phyloP scores from a whole-genome alignment of 1,140 invertebrate species.

The Apis laboriosa region DNA sequence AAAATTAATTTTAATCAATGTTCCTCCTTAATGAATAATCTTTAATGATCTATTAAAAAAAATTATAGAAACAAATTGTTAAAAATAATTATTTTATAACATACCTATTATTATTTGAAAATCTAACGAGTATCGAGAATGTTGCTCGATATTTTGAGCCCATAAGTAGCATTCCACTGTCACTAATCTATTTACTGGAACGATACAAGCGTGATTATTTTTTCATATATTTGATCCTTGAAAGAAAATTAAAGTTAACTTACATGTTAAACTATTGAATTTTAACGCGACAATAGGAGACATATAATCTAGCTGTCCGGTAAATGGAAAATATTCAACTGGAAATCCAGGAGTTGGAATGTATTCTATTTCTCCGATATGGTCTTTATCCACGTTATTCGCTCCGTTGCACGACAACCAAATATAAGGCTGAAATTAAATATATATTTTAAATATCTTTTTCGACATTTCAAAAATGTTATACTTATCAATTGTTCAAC shows the following conservation, averaged over 20 bases:
- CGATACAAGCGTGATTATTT: not conserved
- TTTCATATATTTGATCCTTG: not conserved
- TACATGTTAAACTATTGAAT: conserved; percentile 85
- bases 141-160: conserved; percentile 68
- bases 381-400: conserved; percentile 88
- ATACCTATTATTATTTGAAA: conserved; percentile 70
- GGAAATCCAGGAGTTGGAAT: conserved; percentile 87
- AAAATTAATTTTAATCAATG: too few relatives aligned
- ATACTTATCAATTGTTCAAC: too few relatives aligned
- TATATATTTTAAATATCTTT: not conserved
- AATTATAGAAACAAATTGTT: not conserved
- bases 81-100: too few relatives aligned
- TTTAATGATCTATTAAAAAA: not conserved
- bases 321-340: conserved; percentile 90
- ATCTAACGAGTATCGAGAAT: conserved; percentile 58
- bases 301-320: conserved; percentile 87
- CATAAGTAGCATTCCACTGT: conserved; percentile 71
- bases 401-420: conserved; percentile 92
- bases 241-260: conserved; percentile 51
- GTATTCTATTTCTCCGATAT: conserved; percentile 86
- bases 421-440: conserved; percentile 79
- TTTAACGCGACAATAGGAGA: conserved; percentile 93
- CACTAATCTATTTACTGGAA: conserved; percentile 66
- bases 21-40: not conserved
- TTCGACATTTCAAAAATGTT: not conserved